Evolutionary conservation across 2,113 vertebrate genomes (phyloP).

Genomic region (Anoplopoma fimbria): DNA sequence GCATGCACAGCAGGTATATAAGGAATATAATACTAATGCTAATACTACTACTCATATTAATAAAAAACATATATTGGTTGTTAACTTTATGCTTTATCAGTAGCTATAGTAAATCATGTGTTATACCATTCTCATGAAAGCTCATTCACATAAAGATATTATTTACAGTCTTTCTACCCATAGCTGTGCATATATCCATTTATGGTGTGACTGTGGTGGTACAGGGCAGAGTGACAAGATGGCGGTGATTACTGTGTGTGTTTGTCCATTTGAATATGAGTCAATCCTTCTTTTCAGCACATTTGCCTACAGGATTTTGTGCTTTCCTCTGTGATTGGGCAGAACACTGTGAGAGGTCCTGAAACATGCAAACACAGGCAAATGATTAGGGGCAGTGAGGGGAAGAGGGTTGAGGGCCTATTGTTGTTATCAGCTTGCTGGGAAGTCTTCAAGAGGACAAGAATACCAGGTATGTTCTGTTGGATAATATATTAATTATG

Average conservation of each 20-base stretch:
- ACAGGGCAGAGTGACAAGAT: neutral
- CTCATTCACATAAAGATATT: neutral
- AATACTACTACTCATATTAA: neutral
- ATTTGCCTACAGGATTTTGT: slow-evolving; percentile 78
- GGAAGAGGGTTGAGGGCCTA: slow-evolving; percentile 20
- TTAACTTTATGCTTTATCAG: neutral
- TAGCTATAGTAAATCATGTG: neutral
- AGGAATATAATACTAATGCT: neutral
- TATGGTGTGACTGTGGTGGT: slow-evolving; percentile 30
- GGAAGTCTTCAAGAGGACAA: neutral
- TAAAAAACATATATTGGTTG: neutral
- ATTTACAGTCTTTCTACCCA: slow-evolving; percentile 40
- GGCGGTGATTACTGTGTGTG: slow-evolving; percentile 26
- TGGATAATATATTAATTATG: neutral
- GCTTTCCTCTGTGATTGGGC: slow-evolving; percentile 74
- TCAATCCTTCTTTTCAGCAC: slow-evolving; percentile 46
- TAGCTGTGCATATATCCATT: slow-evolving; percentile 19
- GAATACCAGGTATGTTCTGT: slow-evolving; percentile 32
- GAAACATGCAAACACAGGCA: slow-evolving; percentile 83
- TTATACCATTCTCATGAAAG: neutral
- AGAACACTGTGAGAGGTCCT: slow-evolving; percentile 42
- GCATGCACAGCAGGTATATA: neutral
- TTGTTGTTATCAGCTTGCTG: slow-evolving; percentile 30
- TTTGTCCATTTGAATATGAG: slow-evolving; percentile 73
- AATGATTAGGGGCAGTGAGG: slow-evolving; percentile 58